Percentiles rank a stretch among this genome's conserved stretches.
phyloP scores from a whole-genome alignment of 2,888 invertebrate genomes.

The Lithosia quadra region DNA sequence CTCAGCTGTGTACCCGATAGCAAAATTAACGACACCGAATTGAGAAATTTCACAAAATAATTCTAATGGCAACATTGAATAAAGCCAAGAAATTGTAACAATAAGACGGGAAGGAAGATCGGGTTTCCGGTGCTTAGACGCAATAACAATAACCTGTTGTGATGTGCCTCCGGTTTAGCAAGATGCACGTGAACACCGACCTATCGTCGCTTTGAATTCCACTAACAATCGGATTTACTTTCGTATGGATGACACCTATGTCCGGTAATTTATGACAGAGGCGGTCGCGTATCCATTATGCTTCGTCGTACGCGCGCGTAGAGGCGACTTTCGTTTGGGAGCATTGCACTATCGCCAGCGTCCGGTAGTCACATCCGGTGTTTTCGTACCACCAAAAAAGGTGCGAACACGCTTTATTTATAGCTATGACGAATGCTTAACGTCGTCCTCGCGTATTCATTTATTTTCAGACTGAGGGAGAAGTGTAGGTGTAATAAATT shows the following conservation, averaged over 20 bases:
- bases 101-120: slow-evolving; percentile 60
- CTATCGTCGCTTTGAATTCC: slow-evolving; percentile 59
- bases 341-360: slow-evolving; percentile 75
- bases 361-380: slow-evolving; percentile 85
- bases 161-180: slow-evolving; percentile 47
- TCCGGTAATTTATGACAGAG: slow-evolving; percentile 70
- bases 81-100: slow-evolving; percentile 49
- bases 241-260: slow-evolving; percentile 74
- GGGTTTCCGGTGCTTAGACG: slow-evolving; percentile 49
- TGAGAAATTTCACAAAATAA: slow-evolving; percentile 60
- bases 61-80: slow-evolving; percentile 40
- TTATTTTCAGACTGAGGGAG: slow-evolving; percentile 77
- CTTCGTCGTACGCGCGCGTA: slow-evolving; percentile 54
- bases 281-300: slow-evolving; percentile 61
- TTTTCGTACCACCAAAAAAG: slow-evolving; percentile 85
- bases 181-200: slow-evolving; percentile 61
- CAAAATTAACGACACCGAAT: slow-evolving; percentile 63
- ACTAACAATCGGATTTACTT: slow-evolving; percentile 70
- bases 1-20: slow-evolving; percentile 78
- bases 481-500: slow-evolving; percentile 67
- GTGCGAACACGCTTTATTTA: slow-evolving; percentile 83
- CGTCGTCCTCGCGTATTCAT: slow-evolving; percentile 70
- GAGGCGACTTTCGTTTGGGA: slow-evolving; percentile 73
- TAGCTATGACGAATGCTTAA: slow-evolving; percentile 78
- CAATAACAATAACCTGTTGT: slow-evolving; percentile 64